Conservation (phyloP, 2,113 vertebrate species). For the Recurvirostra avosetta region DNA sequence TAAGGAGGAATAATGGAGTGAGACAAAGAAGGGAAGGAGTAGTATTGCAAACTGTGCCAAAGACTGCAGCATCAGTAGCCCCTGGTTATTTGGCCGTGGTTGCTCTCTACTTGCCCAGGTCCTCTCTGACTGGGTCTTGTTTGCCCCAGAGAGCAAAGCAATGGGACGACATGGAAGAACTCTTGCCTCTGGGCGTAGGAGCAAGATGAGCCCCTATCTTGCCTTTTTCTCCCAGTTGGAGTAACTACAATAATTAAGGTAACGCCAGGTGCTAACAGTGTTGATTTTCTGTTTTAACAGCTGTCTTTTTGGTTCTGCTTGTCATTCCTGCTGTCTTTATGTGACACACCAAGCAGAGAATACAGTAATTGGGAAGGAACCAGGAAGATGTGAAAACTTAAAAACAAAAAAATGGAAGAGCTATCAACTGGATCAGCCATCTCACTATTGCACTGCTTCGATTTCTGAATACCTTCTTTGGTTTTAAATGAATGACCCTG, state of each 20-base stretch:
- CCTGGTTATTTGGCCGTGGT: not conserved
- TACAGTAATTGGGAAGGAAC: not conserved
- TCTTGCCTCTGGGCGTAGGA: not conserved
- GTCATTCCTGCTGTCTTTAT: not conserved
- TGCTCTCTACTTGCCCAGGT: not conserved
- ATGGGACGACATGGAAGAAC: not conserved
- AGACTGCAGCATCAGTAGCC: not conserved
- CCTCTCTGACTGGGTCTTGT: not conserved
- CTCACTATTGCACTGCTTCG: not conserved
- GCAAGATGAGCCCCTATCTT: not conserved
- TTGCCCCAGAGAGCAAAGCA: not conserved
- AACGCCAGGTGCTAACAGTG: not conserved
- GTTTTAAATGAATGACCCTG: not conserved
- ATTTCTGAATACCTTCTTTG: not conserved
- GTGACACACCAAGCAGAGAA: not conserved
- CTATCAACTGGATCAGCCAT: not conserved
- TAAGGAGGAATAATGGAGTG: not conserved
- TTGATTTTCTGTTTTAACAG: conserved; percentile 10
- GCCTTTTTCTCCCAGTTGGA: not conserved
- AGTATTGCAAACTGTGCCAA: not conserved
- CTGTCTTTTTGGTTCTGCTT: not conserved
- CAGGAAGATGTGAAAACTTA: not conserved
- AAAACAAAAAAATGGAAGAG: not conserved
- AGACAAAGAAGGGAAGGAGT: not conserved
- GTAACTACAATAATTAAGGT: not conserved